Conservation (phyloP, 2,113 vertebrate genomes). For the Aythya baeri region DNA sequence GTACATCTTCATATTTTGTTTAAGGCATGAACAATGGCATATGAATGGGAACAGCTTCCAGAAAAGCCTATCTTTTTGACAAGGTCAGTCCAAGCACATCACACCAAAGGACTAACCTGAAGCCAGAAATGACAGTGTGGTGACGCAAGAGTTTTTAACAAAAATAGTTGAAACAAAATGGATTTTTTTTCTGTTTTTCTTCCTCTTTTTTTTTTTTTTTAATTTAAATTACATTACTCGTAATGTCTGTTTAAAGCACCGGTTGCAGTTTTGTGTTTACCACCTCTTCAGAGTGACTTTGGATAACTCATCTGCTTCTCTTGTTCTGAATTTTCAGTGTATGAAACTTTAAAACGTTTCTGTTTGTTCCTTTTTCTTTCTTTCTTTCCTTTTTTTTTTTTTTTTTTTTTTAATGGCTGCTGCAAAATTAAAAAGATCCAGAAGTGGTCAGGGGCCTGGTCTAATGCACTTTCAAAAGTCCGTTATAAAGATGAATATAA, state of each 20-base stretch:
- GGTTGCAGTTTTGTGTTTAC: slow-evolving; percentile 59
- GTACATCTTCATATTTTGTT: slow-evolving; percentile 79
- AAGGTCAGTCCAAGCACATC: slow-evolving; percentile 69
- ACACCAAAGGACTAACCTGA: slow-evolving; percentile 69
- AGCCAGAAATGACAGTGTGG: slow-evolving; percentile 53
- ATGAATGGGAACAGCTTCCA: slow-evolving; percentile 71
- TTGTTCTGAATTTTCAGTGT: slow-evolving; percentile 56
- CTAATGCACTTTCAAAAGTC: slow-evolving; percentile 83
- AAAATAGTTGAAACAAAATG: slow-evolving; percentile 47
- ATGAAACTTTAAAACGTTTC: slow-evolving; percentile 66
- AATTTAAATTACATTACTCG: slow-evolving; percentile 51
- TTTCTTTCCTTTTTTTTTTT: neutral
- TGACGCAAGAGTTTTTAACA: slow-evolving; percentile 50
- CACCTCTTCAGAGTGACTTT: slow-evolving; percentile 68
- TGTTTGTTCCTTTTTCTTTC: neutral
- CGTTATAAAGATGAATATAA: slow-evolving; percentile 84
- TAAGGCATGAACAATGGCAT: slow-evolving; percentile 83
- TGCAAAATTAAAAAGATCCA: slow-evolving; percentile 82
- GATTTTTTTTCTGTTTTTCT: slow-evolving; percentile 1
- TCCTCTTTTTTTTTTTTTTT: neutral
- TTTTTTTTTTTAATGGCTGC: slow-evolving; percentile 64
- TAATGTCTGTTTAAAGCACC: slow-evolving; percentile 77
- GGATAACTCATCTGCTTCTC: slow-evolving; percentile 72
- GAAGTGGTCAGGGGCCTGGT: slow-evolving; percentile 78
- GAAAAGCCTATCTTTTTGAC: slow-evolving; percentile 70